Evolutionary conservation across 1,140 invertebrate genomes (phyloP).

Genomic region (Drosophila setifemur): DNA sequence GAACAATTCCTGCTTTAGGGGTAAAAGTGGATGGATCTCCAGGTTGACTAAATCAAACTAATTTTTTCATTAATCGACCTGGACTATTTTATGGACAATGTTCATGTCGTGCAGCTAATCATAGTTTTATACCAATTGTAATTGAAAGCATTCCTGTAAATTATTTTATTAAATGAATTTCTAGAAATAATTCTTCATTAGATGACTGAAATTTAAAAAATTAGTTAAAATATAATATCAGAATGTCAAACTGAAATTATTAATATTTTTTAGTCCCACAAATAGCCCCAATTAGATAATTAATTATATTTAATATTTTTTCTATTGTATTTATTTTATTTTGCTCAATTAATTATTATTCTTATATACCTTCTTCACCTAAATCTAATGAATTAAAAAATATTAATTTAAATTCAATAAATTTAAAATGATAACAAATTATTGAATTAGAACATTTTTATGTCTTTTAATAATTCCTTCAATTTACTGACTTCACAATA

Average conservation of each 20-base stretch:
- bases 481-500: too few species aligned
- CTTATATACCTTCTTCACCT: too few species aligned
- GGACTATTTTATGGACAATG: too few species aligned
- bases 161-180: too few species aligned
- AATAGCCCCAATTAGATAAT: constrained; percentile 84
- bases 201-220: constrained; percentile 83
- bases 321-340: too few species aligned
- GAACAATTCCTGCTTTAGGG: too few species aligned
- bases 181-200: too few species aligned
- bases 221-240: constrained; percentile 84
- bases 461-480: constrained; percentile 83
- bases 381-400: constrained; percentile 63
- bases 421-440: too few species aligned
- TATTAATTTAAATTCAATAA: constrained; percentile 72
- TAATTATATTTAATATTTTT: constrained; percentile 82
- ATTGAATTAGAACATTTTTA: constrained; percentile 83
- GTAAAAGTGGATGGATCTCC: constrained; percentile 87
- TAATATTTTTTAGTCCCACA: constrained; percentile 84
- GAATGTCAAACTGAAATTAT: constrained; percentile 83
- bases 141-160: too few species aligned
- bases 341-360: too few species aligned
- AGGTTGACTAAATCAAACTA: constrained; percentile 87
- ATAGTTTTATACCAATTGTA: too few species aligned
- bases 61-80: constrained; percentile 84
- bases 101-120: too few species aligned